A percentile compares a stretch with the other conserved stretches of the same genome.
phyloP scores from a whole-genome alignment of 2,888 invertebrate species.

The Hermaeophaga mercurialis region DNA sequence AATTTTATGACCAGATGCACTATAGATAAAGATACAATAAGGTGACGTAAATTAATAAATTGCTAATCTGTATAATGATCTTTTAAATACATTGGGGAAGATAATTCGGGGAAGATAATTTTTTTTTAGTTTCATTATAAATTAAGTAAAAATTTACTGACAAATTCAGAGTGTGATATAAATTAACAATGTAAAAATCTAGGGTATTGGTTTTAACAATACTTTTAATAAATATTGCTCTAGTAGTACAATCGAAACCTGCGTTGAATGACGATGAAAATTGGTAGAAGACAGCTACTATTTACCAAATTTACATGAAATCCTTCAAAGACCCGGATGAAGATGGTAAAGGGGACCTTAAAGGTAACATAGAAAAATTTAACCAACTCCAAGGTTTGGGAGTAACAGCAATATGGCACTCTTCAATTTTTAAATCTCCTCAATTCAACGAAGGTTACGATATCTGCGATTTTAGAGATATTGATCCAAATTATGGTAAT shows the following conservation, averaged over 20 bases:
- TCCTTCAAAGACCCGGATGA: constrained; percentile 84
- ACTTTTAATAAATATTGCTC: constrained; percentile 4
- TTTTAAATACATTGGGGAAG: no score
- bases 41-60: no score
- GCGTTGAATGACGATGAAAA: constrained; percentile 52
- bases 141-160: no score
- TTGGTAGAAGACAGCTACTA: constrained; percentile 83
- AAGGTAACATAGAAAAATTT: constrained; percentile 62
- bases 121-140: no score
- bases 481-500: constrained; percentile 76
- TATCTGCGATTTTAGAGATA: constrained; percentile 74
- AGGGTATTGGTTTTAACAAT: neutral
- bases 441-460: constrained; percentile 89
- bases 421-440: constrained; percentile 82
- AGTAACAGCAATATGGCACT: constrained; percentile 79
- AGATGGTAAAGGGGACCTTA: constrained; percentile 87
- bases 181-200: no score
- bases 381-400: constrained; percentile 62
- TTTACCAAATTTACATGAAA: constrained; percentile 87
- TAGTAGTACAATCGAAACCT: neutral
- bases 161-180: no score
- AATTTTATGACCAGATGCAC: no score
- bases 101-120: no score
- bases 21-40: no score
- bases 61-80: no score